A percentile compares a stretch with the other conserved stretches of the same genome.
Evolutionary conservation across 1,140 invertebrate genomes (phyloP).

Genomic region (Trichoplusia ni): DNA sequence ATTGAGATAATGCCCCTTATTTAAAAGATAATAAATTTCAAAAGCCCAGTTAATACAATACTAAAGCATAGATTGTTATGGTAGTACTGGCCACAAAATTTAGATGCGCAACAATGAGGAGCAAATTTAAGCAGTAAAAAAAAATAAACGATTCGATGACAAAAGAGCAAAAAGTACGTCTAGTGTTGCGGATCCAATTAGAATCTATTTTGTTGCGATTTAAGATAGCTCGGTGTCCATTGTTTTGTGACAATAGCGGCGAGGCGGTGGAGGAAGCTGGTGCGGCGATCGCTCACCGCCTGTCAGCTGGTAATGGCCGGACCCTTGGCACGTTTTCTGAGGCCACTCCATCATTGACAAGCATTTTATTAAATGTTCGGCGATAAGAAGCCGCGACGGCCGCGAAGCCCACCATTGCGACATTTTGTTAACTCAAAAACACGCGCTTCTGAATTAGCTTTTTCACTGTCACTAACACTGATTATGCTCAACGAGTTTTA

Average conservation of each 20-base stretch:
- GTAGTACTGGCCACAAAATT: too few relatives aligned
- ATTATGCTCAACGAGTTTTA: slow-evolving; percentile 25
- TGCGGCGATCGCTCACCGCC: slow-evolving; percentile 65
- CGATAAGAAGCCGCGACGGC: slow-evolving; percentile 46
- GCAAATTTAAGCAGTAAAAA: slow-evolving; percentile 17
- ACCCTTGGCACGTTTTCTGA: slow-evolving; percentile 47
- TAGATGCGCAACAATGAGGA: background rate
- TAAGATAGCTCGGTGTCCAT: slow-evolving; percentile 71
- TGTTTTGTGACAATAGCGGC: slow-evolving; percentile 68
- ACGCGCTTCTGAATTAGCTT: slow-evolving; percentile 30
- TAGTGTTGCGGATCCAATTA: slow-evolving; percentile 74
- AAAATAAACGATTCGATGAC: slow-evolving; percentile 20
- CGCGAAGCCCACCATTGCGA: slow-evolving; percentile 52
- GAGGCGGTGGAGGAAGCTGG: slow-evolving; percentile 55
- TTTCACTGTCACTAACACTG: slow-evolving; percentile 28
- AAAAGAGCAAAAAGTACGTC: slow-evolving; percentile 36
- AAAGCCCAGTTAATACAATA: too few relatives aligned
- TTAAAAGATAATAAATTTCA: too few relatives aligned
- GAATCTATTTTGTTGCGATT: slow-evolving; percentile 73
- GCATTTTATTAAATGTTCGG: slow-evolving; percentile 65
- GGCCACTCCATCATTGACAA: slow-evolving; percentile 66
- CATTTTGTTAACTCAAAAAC: slow-evolving; percentile 57
- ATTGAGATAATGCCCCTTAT: too few relatives aligned
- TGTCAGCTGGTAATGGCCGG: slow-evolving; percentile 71
- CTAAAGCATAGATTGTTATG: too few relatives aligned